Base-by-base conservation (phyloP, 2,113 vertebrate species). In the Setophaga coronata region DNA sequence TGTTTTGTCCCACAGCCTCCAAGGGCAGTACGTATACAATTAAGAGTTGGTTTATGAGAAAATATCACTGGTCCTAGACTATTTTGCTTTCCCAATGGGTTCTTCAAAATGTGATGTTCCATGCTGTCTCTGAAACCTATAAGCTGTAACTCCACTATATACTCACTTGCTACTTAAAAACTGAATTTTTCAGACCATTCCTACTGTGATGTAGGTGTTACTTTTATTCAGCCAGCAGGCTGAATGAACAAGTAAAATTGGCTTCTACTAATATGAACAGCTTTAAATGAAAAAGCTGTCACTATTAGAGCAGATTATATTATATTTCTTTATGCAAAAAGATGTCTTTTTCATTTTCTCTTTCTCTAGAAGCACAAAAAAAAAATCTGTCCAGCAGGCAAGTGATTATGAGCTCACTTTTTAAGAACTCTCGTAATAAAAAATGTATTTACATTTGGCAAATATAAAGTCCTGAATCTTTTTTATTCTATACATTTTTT, bases 231-330 rank as follows among this genome's bases (percentile, higher is more conserved):
- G 16, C 20, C 50, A 65, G 47, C 17, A 80, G 51, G 36, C 40
- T 61, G 65, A 94, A 66, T 40, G 82, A 90, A 47, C 57, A 82
- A 81, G 48, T 74, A 53, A 89, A 94, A 95, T 87, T 36, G n/a
- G 17, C 12, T 92, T 86, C 47, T 77, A 57, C 54, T 93, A 58
- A 91, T 83, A 70, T 23, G 60, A 85, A 50, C 48, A 60, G 14
- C 29, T 80, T 87, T 91, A 94, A 90, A 70, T 91, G 83, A 82
- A 96, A 94, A 87, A 66, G 23, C 53, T 92, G 40, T 71, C 94
- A 57, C 50, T 71, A 56, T 82, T 50, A 64, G 65, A 71, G 43
- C 24, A 74, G 78, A 90, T 86, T 58, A 29, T 74, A 90, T 86
- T 61, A 29, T 71, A 60, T 92, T 89, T 93, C 45, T 87, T 8